A percentile compares a stretch with the other conserved stretches of the same genome.
Conservation (phyloP, 2,888 invertebrate species). For the Athetis lepigone region DNA sequence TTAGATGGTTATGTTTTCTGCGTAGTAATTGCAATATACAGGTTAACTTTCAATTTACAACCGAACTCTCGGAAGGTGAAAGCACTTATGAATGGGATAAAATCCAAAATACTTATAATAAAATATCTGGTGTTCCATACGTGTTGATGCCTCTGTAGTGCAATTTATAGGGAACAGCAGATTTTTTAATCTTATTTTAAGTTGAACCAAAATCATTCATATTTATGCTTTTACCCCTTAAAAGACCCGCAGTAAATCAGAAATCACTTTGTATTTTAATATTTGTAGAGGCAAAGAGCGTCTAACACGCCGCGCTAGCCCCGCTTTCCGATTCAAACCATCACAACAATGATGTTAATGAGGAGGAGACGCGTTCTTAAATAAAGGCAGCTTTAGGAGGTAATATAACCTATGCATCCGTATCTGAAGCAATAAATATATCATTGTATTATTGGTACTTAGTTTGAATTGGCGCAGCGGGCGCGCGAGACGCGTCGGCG, state of each 20-base stretch:
- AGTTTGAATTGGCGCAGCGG: constrained; percentile 4
- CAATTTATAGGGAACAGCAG: too few species aligned
- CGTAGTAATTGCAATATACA: constrained; percentile 40
- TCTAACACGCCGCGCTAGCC: constrained; percentile 11
- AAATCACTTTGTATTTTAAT: constrained; percentile 24
- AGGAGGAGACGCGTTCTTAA: background rate
- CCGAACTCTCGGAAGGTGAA: too few species aligned
- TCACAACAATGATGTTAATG: constrained; percentile 19
- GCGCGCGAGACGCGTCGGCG: background rate
- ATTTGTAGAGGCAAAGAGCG: constrained; percentile 38
- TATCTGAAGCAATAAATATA: constrained; percentile 30
- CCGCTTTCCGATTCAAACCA: constrained; percentile 14
- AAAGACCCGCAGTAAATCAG: too few species aligned
- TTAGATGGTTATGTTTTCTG: constrained; percentile 48
- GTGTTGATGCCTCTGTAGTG: too few species aligned
- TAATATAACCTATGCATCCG: constrained; percentile 6
- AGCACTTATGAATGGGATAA: too few species aligned
- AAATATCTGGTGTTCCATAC: too few species aligned
- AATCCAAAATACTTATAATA: too few species aligned
- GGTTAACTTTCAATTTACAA: background rate
- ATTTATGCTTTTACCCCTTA: too few species aligned
- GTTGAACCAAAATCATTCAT: too few species aligned
- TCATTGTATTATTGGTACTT: background rate
- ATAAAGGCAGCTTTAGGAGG: constrained; percentile 8
- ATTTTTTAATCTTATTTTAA: too few species aligned